A percentile compares a stretch with the other conserved stretches of the same genome.
Conservation (phyloP, 2,113 vertebrate genomes). For the Lucifuga dentata region DNA sequence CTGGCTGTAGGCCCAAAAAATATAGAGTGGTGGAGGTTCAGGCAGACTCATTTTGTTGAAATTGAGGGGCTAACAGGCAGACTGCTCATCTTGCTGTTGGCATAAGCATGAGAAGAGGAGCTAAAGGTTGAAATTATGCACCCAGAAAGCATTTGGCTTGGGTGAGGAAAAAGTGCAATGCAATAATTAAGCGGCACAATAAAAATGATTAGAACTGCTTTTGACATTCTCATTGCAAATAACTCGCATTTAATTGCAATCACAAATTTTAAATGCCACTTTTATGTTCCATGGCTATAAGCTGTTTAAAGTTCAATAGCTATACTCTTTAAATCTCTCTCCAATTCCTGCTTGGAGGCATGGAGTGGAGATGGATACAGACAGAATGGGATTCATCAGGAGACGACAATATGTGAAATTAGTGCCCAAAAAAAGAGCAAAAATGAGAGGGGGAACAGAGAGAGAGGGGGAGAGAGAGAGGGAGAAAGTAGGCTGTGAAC, state of each 20-base stretch:
- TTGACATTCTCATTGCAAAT: conserved; percentile 86
- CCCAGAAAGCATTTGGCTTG: conserved; percentile 80
- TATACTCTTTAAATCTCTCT: conserved; percentile 85
- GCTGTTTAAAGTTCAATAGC: conserved; percentile 87
- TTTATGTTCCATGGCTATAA: conserved; percentile 86
- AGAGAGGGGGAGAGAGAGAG: conserved; percentile 23
- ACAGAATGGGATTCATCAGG: conserved; percentile 22
- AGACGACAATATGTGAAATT: conserved; percentile 59
- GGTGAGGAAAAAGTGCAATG: conserved; percentile 75
- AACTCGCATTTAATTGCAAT: conserved; percentile 87
- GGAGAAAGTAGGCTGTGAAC: conserved; percentile 28
- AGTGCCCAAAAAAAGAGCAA: conserved; percentile 31
- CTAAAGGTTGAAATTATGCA: conserved; percentile 82
- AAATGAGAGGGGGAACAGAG: not conserved
- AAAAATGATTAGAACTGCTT: conserved; percentile 88
- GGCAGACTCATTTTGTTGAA: conserved; percentile 64
- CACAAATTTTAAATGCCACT: conserved; percentile 88
- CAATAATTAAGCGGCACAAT: conserved; percentile 86
- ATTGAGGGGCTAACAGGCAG: conserved; percentile 60
- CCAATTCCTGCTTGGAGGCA: conserved; percentile 77
- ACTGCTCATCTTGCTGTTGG: conserved; percentile 78
- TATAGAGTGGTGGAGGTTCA: conserved; percentile 67
- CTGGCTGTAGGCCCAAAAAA: conserved; percentile 76
- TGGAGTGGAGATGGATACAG: conserved; percentile 47
- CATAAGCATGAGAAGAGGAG: conserved; percentile 70